These are phyloP conservation scores for Dicaeum eximium DNA, from an alignment of 2,113 vertebrate species.

Conservation along the genomic window DNA sequence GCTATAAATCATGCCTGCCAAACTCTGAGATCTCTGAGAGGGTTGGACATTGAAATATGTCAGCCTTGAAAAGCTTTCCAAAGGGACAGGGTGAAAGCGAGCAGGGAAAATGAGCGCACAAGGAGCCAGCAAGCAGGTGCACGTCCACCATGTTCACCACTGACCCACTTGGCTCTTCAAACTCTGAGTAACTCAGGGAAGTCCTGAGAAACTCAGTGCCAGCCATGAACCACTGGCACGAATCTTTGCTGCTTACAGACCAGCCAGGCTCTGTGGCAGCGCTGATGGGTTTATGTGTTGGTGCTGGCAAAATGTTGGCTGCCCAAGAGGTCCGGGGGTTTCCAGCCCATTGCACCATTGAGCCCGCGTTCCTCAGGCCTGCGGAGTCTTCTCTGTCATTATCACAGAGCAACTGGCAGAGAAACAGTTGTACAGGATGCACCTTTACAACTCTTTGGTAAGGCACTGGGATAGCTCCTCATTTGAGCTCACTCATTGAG, in stretches of 20 bases:
- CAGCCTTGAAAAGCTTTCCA: neutral
- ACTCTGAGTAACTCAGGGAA: neutral
- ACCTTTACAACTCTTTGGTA: neutral
- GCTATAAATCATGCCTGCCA: slow-evolving; percentile 7
- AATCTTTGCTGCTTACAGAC: neutral
- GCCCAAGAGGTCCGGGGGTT: neutral
- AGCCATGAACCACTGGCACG: rapidly evolving
- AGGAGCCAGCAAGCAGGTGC: neutral
- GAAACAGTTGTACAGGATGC: neutral
- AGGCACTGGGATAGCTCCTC: neutral
- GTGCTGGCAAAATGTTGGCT: neutral
- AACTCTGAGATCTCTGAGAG: neutral
- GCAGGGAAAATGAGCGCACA: neutral
- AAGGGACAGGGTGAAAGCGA: neutral
- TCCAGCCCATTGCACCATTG: neutral
- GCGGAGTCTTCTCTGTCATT: neutral
- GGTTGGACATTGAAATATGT: neutral
- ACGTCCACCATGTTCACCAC: neutral
- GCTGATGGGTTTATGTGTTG: rapidly evolving
- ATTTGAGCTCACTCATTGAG: neutral
- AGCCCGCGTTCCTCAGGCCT: rapidly evolving
- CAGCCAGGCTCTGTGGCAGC: rapidly evolving
- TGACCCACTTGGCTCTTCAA: neutral
- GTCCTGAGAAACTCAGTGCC: neutral
- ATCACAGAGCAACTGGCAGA: neutral